phyloP scores from a whole-genome alignment of 2,797 vertebrate genomes.

The Peromyscus aztecus region DNA sequence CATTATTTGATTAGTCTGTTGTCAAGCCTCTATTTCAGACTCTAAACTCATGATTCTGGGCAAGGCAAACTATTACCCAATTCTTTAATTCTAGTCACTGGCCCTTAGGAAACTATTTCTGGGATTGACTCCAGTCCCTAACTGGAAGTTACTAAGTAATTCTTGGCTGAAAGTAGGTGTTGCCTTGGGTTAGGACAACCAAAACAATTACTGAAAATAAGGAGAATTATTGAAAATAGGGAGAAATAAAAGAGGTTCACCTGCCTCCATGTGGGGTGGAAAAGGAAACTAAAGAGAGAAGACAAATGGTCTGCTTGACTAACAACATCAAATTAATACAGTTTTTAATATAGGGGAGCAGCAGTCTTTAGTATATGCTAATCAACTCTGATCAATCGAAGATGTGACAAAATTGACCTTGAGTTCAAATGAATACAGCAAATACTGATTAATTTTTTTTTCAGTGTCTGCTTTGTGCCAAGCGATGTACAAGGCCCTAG shows the following conservation, averaged over 20 bases:
- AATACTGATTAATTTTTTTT: conserved; percentile 31
- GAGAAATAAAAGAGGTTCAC: not conserved
- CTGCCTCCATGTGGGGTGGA: not conserved
- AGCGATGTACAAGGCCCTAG: not conserved
- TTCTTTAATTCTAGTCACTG: not conserved
- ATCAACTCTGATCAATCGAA: conserved; percentile 30
- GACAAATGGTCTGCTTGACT: not conserved
- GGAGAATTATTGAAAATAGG: not conserved
- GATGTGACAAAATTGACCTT: conserved; percentile 17
- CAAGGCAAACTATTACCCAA: not conserved
- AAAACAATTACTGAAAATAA: not conserved
- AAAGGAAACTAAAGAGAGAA: not conserved
- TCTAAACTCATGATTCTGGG: not conserved
- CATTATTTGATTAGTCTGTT: conserved; percentile 17
- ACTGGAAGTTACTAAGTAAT: not conserved
- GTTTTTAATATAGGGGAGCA: not conserved
- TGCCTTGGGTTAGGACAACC: not conserved
- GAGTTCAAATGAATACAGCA: not conserved
- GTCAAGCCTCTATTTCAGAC: conserved; percentile 21
- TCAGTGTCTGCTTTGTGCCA: not conserved
- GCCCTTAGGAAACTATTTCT: not conserved
- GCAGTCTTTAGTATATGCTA: not conserved
- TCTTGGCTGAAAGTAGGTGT: not conserved
- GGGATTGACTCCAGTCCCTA: not conserved
- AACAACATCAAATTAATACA: not conserved